Conservation (phyloP, 2,888 invertebrate genomes). For the Phorcus lineatus region DNA sequence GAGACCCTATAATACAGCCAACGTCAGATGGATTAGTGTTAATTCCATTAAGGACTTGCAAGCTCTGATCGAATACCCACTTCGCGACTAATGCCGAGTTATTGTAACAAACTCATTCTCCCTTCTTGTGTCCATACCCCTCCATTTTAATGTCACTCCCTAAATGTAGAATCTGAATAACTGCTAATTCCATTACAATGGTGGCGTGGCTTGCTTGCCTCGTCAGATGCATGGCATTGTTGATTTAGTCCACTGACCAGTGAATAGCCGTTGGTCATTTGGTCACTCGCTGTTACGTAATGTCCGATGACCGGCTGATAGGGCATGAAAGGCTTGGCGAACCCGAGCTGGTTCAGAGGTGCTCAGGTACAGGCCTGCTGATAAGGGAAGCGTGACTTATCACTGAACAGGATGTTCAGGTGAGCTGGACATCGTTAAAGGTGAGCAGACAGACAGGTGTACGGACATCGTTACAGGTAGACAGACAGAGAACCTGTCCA, state of each 20-base stretch:
- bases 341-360: too few relatives aligned
- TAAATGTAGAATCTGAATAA: not conserved
- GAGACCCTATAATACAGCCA: not conserved
- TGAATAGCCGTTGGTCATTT: not conserved
- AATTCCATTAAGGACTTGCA: constrained; percentile 6
- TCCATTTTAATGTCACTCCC: not conserved
- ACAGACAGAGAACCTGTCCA: too few relatives aligned
- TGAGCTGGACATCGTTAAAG: too few relatives aligned
- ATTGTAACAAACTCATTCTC: not conserved
- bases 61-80: not conserved
- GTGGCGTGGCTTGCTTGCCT: not conserved
- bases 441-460: too few relatives aligned
- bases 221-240: not conserved
- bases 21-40: not conserved
- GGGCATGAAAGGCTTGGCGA: not conserved
- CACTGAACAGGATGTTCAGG: too few relatives aligned
- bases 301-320: not conserved
- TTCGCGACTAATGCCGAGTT: not conserved
- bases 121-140: not conserved
- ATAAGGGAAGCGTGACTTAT: too few relatives aligned
- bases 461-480: too few relatives aligned
- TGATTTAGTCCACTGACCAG: constrained; percentile 11
- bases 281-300: not conserved
- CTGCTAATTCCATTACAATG: constrained; percentile 9
- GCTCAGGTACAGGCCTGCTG: too few relatives aligned